phyloP scores from a whole-genome alignment of 2,113 vertebrate species.

The Cheirogaleus medius region DNA sequence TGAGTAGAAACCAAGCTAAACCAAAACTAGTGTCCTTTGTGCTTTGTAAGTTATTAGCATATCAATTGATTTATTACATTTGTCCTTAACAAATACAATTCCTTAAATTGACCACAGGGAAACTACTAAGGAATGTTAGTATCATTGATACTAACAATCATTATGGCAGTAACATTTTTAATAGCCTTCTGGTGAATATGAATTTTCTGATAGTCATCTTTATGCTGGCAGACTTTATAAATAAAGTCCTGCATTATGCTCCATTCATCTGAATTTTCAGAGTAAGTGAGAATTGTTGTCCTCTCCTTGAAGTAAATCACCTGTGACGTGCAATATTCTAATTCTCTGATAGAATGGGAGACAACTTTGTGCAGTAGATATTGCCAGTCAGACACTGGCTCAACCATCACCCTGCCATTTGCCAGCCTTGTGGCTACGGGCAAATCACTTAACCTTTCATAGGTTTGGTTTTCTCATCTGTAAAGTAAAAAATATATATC shows the following conservation, averaged over 20 bases:
- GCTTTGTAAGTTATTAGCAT: background rate
- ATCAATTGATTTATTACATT: background rate
- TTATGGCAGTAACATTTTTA: background rate
- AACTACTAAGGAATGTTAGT: background rate
- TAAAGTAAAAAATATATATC: background rate
- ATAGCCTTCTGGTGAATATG: background rate
- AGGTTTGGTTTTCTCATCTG: constrained; percentile 16
- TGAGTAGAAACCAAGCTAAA: background rate
- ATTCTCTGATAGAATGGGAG: background rate
- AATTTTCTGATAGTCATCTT: background rate
- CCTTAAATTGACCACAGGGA: background rate
- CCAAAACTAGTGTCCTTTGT: background rate
- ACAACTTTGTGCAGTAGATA: background rate
- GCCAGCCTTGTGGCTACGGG: background rate
- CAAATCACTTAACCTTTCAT: background rate
- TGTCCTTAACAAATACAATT: background rate
- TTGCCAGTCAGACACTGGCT: background rate
- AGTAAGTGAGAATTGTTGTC: background rate
- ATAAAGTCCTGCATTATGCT: background rate
- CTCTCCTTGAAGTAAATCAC: background rate
- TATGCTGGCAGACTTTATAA: background rate
- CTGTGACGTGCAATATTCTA: background rate
- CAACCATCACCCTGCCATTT: background rate
- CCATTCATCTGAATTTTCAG: background rate
- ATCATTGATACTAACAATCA: background rate